These are phyloP conservation scores for Haliaeetus leucogaster DNA, from an alignment of 2,113 vertebrate species.

Conservation along the genomic window DNA sequence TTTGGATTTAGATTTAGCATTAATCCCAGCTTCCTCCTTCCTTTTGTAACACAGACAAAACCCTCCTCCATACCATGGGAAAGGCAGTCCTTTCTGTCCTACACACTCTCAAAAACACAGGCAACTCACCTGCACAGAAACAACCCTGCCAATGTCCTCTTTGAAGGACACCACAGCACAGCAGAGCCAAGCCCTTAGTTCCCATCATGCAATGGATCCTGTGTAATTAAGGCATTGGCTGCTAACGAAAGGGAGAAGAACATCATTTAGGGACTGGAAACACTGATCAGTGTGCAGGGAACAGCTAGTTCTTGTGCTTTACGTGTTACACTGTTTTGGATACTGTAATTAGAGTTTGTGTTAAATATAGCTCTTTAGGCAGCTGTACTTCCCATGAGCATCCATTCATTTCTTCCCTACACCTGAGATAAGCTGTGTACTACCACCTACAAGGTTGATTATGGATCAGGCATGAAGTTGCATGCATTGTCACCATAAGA, in stretches of 20 bases:
- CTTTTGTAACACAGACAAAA: neutral
- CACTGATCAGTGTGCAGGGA: neutral
- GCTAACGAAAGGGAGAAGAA: neutral
- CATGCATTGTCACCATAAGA: neutral
- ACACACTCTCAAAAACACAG: neutral
- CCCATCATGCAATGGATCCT: neutral
- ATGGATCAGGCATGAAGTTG: neutral
- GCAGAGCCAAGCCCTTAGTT: neutral
- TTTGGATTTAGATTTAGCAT: neutral
- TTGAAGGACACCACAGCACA: neutral
- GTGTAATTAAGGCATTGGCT: neutral
- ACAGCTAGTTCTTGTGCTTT: neutral
- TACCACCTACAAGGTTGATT: neutral
- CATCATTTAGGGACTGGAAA: neutral
- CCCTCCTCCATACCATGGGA: neutral
- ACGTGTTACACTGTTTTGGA: neutral
- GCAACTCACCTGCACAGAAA: neutral
- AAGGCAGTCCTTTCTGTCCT: neutral
- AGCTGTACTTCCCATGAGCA: neutral
- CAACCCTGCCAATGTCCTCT: neutral
- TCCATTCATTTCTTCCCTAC: neutral
- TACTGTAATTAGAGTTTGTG: neutral
- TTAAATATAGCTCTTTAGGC: neutral
- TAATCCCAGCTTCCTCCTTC: neutral
- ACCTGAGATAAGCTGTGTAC: neutral